Conservation (phyloP, 2,888 invertebrate genomes). For the Mantis religiosa region DNA sequence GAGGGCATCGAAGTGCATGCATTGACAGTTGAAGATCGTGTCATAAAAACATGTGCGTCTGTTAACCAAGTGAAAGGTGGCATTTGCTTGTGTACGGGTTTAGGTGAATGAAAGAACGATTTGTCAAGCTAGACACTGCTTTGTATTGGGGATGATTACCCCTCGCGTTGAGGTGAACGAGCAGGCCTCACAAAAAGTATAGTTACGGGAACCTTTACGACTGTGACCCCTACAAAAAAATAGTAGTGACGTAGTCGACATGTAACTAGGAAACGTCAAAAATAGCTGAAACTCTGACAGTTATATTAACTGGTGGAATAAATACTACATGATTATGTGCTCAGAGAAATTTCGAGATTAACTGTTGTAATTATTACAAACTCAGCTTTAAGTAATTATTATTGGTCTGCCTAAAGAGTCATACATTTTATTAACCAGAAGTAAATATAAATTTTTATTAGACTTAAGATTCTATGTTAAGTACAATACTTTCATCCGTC, state of each 20-base stretch:
- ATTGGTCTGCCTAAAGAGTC: neutral
- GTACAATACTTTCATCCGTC: neutral
- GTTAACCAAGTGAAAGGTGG: neutral
- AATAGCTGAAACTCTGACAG: neutral
- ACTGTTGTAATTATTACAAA: neutral
- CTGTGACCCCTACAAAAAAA: neutral
- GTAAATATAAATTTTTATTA: neutral
- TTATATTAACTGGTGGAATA: no score
- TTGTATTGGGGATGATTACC: neutral
- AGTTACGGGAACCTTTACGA: neutral
- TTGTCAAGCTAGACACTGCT: neutral
- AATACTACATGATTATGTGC: neutral
- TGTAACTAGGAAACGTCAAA: neutral
- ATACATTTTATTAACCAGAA: neutral
- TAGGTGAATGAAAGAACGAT: neutral
- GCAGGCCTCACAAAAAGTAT: neutral
- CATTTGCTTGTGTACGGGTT: neutral
- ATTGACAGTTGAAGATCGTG: neutral
- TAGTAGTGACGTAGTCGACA: neutral
- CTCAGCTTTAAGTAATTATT: neutral
- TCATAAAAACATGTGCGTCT: neutral
- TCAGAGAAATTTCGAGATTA: neutral
- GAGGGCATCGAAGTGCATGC: neutral
- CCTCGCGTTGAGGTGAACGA: neutral
- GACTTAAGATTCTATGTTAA: neutral